Evolutionary conservation across 2,888 invertebrate species (phyloP), one percentile per base, ranked within the genome.

Genomic region (Pristionchus exspectatus): DNA sequence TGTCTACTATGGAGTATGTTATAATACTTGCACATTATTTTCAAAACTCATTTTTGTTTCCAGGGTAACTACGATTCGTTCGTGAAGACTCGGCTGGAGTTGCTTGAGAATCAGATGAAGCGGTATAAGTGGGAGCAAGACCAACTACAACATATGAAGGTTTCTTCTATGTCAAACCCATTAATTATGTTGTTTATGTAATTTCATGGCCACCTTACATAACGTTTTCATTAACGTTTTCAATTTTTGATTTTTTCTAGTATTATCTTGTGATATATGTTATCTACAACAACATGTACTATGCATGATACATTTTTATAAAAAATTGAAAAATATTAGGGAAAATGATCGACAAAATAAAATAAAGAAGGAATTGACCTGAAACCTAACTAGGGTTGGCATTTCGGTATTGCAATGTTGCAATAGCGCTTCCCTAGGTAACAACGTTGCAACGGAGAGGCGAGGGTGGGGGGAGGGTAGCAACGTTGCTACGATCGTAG

Each of bases 91-190:
- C 96, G 98, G 91, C 96, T 97, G 96, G 99, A 99, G 95, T 96
- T 98, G 93, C 96, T 98, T 91, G 99, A 99, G 96, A 99, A 99
- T 96, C 99, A 99, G 96, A 97, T 97, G 97, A 99, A 99, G 95
- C 98, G 98, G 95, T 99, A 98, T 96, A 98, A 98, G 95, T 99
- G 99, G 99, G 99, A 99, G 96, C 99, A 99, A 95, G 98, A 98
- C 96, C 99, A 99, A 96, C 99, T 99, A 92, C 96, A 98, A 91
- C 98, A 99, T 95, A 99, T 99, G 99, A 99, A 99, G 97, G 97
- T 97, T 95, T 90, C 91, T 88, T 72, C 9, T 81, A 44, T 91
- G 2, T 90, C 91, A 87, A 77, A 63, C 72, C 24, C 18, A 50
- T 50, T 10, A 10, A 10, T 50, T 50, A 10, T 30, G 12, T 21